These are phyloP conservation scores for Syngnathus acus DNA, from an alignment of 2,797 vertebrate genomes.

Conservation along the genomic window DNA sequence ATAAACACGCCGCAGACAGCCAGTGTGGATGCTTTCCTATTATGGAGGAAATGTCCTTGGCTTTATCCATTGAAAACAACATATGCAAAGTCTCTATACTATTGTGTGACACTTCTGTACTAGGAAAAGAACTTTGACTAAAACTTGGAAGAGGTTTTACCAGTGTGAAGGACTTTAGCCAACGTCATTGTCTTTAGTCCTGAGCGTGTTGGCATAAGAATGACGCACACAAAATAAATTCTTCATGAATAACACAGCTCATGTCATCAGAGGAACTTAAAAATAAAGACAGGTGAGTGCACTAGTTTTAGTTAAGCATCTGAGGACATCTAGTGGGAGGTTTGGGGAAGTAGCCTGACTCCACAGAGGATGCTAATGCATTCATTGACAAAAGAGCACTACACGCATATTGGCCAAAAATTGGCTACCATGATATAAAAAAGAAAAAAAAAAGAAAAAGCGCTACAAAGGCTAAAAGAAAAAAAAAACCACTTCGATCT, in stretches of 20 bases:
- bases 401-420: not conserved
- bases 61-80: not conserved
- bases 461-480: too few relatives aligned
- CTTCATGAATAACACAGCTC: too few relatives aligned
- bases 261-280: not conserved
- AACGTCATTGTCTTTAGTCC: constrained; percentile 14
- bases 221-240: not conserved
- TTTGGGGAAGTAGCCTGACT: not conserved
- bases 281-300: not conserved
- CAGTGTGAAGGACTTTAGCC: constrained; percentile 11
- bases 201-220: not conserved
- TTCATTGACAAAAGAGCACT: too few relatives aligned
- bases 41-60: constrained; percentile 7
- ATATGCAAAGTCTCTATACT: too few relatives aligned
- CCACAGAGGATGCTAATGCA: not conserved
- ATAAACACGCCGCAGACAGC: constrained; percentile 25
- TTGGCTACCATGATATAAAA: not conserved
- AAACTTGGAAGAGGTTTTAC: constrained; percentile 8
- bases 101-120: too few relatives aligned
- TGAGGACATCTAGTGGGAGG: constrained; percentile 64
- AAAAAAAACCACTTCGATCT: too few relatives aligned
- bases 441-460: too few relatives aligned
- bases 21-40: constrained; percentile 14
- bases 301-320: constrained; percentile 5
- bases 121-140: too few relatives aligned